Evolutionary conservation across 2,113 vertebrate species (phyloP), one percentile per base, ranked within the genome.

Genomic region (Oryzias woworae): DNA sequence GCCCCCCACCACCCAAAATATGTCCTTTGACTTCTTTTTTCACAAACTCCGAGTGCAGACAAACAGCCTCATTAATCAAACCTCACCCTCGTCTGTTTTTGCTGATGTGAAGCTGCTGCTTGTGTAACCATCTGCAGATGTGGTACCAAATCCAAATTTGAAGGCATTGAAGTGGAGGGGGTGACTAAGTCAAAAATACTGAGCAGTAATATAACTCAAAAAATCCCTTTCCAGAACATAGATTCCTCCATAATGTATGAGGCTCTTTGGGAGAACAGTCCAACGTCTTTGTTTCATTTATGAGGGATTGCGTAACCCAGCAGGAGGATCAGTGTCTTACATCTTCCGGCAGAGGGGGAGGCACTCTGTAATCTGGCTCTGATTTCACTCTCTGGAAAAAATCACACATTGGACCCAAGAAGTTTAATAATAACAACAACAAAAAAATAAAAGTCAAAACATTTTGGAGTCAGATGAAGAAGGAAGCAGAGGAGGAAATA

Each of bases 351-450:
- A 3, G 95, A 94, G 43, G 97, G 97, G 60, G 97, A 99, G 0
- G 96, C 94, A 0, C 97, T 99, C 82, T 99, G 97, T 58, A 99
- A 87, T 54, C 97, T 94, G 72, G 94, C 95, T 87, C 97, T 90
- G 86, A 98, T 99, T 89, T 97, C 95, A 18, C 96, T 99, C 77
- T 98, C 97, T 99, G 89, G 20, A 69, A 71, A 78, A 66, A 86
- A 62, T 50, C 57, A 77, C 62, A 82, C 54, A 83, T 77, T 68
- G 44, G 52, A 79, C 41, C 74, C 61, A 68, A 46, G 46, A 76
- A 41, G 42, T 72, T 84, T 52, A 81, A 71, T 76, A 48, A 73
- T 50, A 66, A 20, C 18, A 5, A 68, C 58, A 53, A n/a, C 5
- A 23, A 69, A 59, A 16, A 7, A 41, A 50, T 16, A 71, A 24